Evolutionary conservation across 2,888 invertebrate species (phyloP).

Genomic region (Gerris lacustris): DNA sequence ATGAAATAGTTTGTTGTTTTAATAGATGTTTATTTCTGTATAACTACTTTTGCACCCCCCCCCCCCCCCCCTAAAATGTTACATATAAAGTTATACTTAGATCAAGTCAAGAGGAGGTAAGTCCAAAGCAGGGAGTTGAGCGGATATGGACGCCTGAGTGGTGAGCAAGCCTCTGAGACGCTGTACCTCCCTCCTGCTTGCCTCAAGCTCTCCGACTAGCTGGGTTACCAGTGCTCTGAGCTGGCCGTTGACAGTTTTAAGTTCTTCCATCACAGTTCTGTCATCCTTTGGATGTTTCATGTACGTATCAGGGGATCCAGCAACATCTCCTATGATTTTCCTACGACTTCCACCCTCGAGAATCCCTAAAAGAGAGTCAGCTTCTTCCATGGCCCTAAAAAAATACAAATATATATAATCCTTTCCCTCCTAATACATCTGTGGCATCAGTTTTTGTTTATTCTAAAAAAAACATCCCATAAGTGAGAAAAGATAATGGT

Average conservation of each 20-base stretch:
- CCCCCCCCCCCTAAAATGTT: too few relatives aligned
- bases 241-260: slow-evolving; percentile 51
- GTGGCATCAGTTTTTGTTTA: too few relatives aligned
- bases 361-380: slow-evolving; percentile 48
- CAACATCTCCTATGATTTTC: slow-evolving; percentile 26
- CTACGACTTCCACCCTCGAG: slow-evolving; percentile 34
- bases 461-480: too few relatives aligned
- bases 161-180: slow-evolving; percentile 34
- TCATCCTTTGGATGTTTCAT: slow-evolving; percentile 44
- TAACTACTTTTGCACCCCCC: too few relatives aligned
- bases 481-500: too few relatives aligned
- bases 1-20: too few relatives aligned
- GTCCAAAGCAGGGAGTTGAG: slow-evolving; percentile 36
- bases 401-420: slow-evolving; percentile 2
- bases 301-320: slow-evolving; percentile 24
- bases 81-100: neutral
- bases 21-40: too few relatives aligned
- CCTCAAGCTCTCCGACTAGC: slow-evolving; percentile 50
- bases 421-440: too few relatives aligned
- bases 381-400: slow-evolving; percentile 48
- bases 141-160: slow-evolving; percentile 29
- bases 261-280: slow-evolving; percentile 51
- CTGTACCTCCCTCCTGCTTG: slow-evolving; percentile 51
- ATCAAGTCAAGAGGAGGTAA: slow-evolving; percentile 49
- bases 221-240: slow-evolving; percentile 46